Evolutionary conservation across 2,113 vertebrate genomes (phyloP).

Genomic region (Suricata suricatta): DNA sequence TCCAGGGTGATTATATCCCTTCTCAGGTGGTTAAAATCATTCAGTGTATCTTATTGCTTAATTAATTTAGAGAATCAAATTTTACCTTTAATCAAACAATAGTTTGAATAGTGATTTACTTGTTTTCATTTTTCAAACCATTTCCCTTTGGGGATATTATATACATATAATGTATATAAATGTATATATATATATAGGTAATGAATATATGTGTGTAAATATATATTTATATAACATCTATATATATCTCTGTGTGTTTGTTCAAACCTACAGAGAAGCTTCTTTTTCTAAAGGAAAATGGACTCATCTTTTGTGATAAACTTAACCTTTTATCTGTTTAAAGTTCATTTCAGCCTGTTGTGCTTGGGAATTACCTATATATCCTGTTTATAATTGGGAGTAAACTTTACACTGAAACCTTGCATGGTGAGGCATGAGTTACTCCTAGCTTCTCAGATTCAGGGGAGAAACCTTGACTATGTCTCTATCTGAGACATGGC

Average conservation of each 20-base stretch:
- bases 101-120: slow-evolving; percentile 56
- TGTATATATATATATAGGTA: too few relatives aligned
- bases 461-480: neutral
- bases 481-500: neutral
- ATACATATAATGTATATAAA: neutral
- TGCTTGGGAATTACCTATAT: neutral
- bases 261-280: neutral
- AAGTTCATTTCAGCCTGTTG: neutral
- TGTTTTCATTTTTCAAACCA: slow-evolving; percentile 44
- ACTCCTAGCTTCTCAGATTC: neutral
- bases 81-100: slow-evolving; percentile 57
- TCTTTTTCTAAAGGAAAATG: slow-evolving; percentile 15
- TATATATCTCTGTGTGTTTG: neutral
- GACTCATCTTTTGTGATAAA: neutral
- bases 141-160: neutral
- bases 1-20: neutral
- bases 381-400: neutral
- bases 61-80: slow-evolving; percentile 54
- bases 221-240: neutral
- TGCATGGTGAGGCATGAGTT: neutral
- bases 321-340: neutral
- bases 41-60: slow-evolving; percentile 35
- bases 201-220: neutral
- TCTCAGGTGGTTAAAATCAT: slow-evolving; percentile 44
- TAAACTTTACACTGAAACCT: neutral